Evolutionary conservation across 2,888 invertebrate genomes (phyloP), one percentile per base, ranked within the genome.

Genomic region (Dendrolimus houi): DNA sequence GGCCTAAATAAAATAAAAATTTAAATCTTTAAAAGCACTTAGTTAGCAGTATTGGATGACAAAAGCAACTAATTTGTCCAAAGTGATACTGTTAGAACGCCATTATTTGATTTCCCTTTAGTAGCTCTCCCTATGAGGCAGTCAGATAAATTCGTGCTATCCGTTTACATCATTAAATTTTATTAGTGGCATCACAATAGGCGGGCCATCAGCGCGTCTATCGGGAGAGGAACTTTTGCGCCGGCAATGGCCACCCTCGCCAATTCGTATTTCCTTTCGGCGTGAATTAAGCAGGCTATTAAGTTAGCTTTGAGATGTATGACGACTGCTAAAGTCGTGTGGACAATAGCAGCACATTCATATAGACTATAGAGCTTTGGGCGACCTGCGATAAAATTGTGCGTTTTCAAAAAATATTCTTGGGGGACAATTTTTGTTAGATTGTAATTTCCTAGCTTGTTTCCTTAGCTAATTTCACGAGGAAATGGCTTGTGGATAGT

Each of bases 81-180:
- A 47, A 47, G 47, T 47, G 47, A 47, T 47, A 47, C 47, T 47
- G 47, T 47, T 47, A 47, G 47, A 12, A 47, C 9, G 12, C 47
- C 71, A 68, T 77, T 85, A 85, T 86, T 85, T 84, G 85, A 82
- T 85, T 86, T 83, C 81, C 86, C 87, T 85, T 81, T 81, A 79
- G 76, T 72, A 74, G 69, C 69, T 62, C 78, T 76, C 82, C 79
- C 83, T 67, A 71, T 74, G 71, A 76, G 29, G 71, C 68, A 83
- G 79, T 84, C 79, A 85, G 82, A 87, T 87, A 84, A 85, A 87
- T 87, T 86, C 81, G 79, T 81, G 85, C 83, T 89, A 88, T 89
- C 87, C 87, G 87, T 88, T 90, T 89, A 89, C 87, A 87, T 86
- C 87, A 89, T 89, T 88, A 88, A 87, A 87, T 89, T 89, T 89